phyloP scores from a whole-genome alignment of 2,113 vertebrate genomes.

The Hippocampus comes region DNA sequence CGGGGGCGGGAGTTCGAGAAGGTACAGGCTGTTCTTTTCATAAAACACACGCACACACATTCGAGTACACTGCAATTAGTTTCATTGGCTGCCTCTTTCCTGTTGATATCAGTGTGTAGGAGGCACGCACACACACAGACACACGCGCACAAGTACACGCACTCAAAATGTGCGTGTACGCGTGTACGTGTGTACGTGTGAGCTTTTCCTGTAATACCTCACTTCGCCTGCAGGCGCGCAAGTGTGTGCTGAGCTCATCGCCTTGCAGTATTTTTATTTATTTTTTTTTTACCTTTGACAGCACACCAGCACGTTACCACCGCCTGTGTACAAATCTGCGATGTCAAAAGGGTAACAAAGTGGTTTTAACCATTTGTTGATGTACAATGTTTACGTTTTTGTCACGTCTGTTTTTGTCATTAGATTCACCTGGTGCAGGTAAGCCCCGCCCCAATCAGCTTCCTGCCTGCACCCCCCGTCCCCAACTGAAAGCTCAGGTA shows the following conservation, averaged over 20 bases:
- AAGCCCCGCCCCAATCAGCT: too few species aligned
- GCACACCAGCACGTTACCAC: neutral
- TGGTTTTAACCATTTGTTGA: too few species aligned
- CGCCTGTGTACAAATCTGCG: neutral
- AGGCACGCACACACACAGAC: constrained; percentile 24
- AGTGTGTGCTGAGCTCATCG: constrained; percentile 24
- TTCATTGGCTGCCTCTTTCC: constrained; percentile 69
- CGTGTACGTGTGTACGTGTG: constrained; percentile 26
- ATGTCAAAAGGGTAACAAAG: neutral
- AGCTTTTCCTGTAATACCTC: constrained; percentile 29
- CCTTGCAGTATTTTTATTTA: neutral
- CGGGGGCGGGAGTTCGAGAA: constrained; percentile 48
- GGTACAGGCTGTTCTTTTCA: constrained; percentile 75
- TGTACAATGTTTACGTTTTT: too few species aligned
- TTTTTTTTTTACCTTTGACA: neutral
- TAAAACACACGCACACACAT: constrained; percentile 37
- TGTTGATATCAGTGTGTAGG: constrained; percentile 67
- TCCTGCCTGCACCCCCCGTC: too few species aligned
- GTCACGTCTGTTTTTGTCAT: too few species aligned
- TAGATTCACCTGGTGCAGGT: too few species aligned
- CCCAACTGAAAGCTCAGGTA: too few species aligned
- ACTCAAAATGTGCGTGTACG: constrained; percentile 27
- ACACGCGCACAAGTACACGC: too few species aligned
- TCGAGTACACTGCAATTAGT: constrained; percentile 64
- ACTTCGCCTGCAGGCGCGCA: constrained; percentile 9